phyloP scores from a whole-genome alignment of 2,888 invertebrate genomes.

The Cacoxenus indagator region DNA sequence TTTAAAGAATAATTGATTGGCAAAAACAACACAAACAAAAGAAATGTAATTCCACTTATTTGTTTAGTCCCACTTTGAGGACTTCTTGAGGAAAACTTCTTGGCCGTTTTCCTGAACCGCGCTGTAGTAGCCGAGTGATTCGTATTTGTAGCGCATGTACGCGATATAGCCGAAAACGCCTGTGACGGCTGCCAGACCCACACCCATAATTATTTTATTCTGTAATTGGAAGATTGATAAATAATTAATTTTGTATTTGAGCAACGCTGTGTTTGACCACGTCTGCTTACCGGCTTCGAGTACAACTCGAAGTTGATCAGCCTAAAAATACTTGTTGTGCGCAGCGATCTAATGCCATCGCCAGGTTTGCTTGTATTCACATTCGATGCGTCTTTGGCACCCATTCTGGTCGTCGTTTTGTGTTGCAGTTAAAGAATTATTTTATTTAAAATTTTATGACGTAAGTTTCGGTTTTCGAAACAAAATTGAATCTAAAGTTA shows the following conservation, averaged over 20 bases:
- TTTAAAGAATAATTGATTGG: slow-evolving; percentile 29
- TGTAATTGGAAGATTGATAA: slow-evolving; percentile 68
- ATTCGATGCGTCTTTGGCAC: background rate
- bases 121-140: slow-evolving; percentile 83
- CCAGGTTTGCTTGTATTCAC: slow-evolving; percentile 43
- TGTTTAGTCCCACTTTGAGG: slow-evolving; percentile 81
- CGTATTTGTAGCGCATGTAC: slow-evolving; percentile 87
- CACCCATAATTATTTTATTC: slow-evolving; percentile 88
- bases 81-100: slow-evolving; percentile 80
- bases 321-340: slow-evolving; percentile 81
- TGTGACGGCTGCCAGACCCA: slow-evolving; percentile 83
- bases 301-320: slow-evolving; percentile 91
- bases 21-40: slow-evolving; percentile 24
- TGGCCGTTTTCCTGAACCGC: slow-evolving; percentile 84
- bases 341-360: slow-evolving; percentile 51
- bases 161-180: slow-evolving; percentile 84
- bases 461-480: no score
- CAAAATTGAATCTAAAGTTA: no score
- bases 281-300: slow-evolving; percentile 82
- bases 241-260: background rate
- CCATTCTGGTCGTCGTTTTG: background rate
- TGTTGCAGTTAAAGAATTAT: background rate
- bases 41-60: slow-evolving; percentile 22
- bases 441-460: background rate
- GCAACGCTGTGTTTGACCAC: no score